Conservation (phyloP, 2,113 vertebrate genomes). For the Pyxicephalus adspersus region DNA sequence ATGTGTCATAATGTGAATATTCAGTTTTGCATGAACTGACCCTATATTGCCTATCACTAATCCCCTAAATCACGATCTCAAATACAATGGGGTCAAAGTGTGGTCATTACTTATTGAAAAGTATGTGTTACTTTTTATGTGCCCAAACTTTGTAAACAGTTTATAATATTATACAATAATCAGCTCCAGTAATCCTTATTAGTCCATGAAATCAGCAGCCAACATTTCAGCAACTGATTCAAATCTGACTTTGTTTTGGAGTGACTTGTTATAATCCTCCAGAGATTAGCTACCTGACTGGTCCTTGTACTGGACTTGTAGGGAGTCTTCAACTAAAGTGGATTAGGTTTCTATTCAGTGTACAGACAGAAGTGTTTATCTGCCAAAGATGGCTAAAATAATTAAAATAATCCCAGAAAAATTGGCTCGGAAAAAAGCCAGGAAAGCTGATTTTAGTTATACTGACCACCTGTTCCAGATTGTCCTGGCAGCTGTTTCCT, state of each 20-base stretch:
- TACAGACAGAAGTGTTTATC: constrained; percentile 19
- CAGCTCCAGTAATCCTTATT: not conserved
- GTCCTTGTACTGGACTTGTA: not conserved
- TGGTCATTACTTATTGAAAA: not conserved
- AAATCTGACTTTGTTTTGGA: not conserved
- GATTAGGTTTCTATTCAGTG: constrained; percentile 19
- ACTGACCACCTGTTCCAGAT: constrained; percentile 9
- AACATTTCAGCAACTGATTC: constrained; percentile 5
- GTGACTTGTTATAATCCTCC: not conserved
- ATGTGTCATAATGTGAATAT: no score
- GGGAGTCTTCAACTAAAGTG: constrained; percentile 5
- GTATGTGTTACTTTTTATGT: not conserved
- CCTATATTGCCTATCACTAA: no score
- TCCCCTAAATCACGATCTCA: no score
- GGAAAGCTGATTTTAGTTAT: constrained; percentile 6
- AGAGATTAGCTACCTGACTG: constrained; percentile 30
- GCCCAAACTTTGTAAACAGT: no score
- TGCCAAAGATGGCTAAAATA: constrained; percentile 15
- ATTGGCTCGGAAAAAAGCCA: not conserved
- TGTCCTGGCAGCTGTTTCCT: not conserved
- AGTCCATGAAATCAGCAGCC: not conserved
- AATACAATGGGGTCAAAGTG: not conserved
- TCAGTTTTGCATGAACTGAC: no score
- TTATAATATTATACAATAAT: no score
- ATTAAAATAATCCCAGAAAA: constrained; percentile 25